Evolutionary conservation across 2,797 vertebrate species (phyloP), one percentile per base, ranked within the genome.

Genomic region (Hypotaenidia philippensis): DNA sequence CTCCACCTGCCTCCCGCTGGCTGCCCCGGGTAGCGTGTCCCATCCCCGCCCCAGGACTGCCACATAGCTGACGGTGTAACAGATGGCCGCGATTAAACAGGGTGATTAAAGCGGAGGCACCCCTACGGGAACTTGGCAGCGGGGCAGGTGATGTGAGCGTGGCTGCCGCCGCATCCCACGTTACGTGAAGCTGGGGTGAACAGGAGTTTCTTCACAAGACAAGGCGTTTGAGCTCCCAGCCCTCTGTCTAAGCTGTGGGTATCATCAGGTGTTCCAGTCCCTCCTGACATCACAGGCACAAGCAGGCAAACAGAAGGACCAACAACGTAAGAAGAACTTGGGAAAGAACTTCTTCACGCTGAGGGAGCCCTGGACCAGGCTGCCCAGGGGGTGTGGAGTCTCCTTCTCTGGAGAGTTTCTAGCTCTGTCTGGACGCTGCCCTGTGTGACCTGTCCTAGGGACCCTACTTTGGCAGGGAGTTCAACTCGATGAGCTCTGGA

Each of bases 161-260:
- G 59, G 76, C 36, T 78, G 64, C 57, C 22, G 1, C 68, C 22
- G 9, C 6, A 4, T 7, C 49, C 40, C 50, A 20, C 1, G 18
- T 29, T 31, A 10, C 9, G 6, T 23, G 14, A 56, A 72, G 59
- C 70, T 20, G 71, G 56, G 71, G 77, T n/a, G 82, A 66, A 72
- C 82, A 68, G 4, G 34, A 68, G 77, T 57, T 23, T 27, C n/a
- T 66, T 61, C 4, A 1, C 31, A 26, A 32, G 66, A 29, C 14
- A 15, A 15, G 13, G 1, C 5, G 0, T 23, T 47, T 22, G 5
- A 7, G 41, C 56, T 50, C 41, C 0, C 3, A 18, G 10, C 40
- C 40, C 22, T 22, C 26, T 15, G 0, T 52, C 29, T 8, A 53
- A 47, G 15, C n/a, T 7, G 1, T 7, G 36, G 47, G 1, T 19